Base-by-base conservation (phyloP, 2,888 invertebrate species). In the Agrilus mali region DNA sequence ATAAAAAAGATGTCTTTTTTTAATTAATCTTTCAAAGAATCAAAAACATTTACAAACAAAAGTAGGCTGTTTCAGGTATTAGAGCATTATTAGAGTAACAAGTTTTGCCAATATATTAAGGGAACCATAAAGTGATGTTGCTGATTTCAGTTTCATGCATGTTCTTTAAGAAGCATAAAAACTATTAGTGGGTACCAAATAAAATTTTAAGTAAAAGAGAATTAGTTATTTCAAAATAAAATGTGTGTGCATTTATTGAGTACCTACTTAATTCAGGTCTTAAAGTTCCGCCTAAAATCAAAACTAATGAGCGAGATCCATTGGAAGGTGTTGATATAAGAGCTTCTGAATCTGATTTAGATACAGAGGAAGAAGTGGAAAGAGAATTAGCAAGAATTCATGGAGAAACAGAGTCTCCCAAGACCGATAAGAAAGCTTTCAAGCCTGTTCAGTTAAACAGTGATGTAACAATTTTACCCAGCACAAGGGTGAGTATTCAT, bases 391-490 rank as follows among this genome's bases (percentile, higher is more conserved):
- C 47, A 37, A 36, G 43, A 27, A 48, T 41, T 16, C 45, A 50
- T 39, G 45, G 41, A 36, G 47, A 52, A 33, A 47, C 42, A 22
- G 50, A 58, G 54, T 48, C 57, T 54, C 47, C 57, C 50, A 50
- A 50, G 8, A 45, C 51, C n/a, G 57, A 55, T 40, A 57, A 53
- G 38, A 44, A 47, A 7, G 44, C 55, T 14, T 47, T 51, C 16
- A 56, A 55, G 44, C 54, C 57, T 1, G 53, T 56, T 7, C 55
- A 53, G 36, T 38, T 58, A 40, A 58, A 55, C 45, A 56, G 49
- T 44, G 56, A 56, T 34, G 55, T 56, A 14, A 53, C 51, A n/a
- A 53, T 56, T 38, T 42, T 53, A 41, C 53, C 55, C 6, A 50
- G 51, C 32, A 42, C 41, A 22, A 55, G 55, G 51, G 56, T 55